Percentiles rank a stretch among this genome's conserved stretches.
phyloP scores from a whole-genome alignment of 1,140 invertebrate species.

The Orchestia grillus region DNA sequence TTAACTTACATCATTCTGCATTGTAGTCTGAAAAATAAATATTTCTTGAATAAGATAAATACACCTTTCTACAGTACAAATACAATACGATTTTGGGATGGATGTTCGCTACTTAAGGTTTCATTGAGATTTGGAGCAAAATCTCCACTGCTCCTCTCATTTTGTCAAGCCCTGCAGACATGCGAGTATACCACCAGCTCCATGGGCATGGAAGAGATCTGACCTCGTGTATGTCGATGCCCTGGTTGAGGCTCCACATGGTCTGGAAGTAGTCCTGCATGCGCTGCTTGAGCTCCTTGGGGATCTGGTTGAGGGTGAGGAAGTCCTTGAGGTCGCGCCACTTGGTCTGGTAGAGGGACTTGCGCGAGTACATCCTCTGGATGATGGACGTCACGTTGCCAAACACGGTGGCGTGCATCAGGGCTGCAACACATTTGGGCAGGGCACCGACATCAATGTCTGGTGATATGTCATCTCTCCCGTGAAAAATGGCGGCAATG shows the following conservation, averaged over 20 bases:
- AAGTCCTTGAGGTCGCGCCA: conserved; percentile 97
- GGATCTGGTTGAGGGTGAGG: conserved; percentile 93
- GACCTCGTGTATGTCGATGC: conserved; percentile 97
- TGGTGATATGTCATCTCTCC: neutral
- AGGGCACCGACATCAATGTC: neutral
- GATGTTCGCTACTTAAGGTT: no score
- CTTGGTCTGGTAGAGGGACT: conserved; percentile 96
- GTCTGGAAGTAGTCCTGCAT: conserved; percentile 99
- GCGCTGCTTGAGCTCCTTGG: conserved; percentile 94
- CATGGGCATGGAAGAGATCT: no score
- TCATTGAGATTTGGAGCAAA: no score
- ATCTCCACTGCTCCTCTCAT: no score
- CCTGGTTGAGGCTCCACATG: conserved; percentile 98
- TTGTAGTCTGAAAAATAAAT: no score
- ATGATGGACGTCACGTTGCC: conserved; percentile 99
- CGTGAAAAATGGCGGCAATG: neutral
- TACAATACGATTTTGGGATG: no score
- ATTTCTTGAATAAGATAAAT: no score
- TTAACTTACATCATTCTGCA: no score
- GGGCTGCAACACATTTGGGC: conserved; percentile 75
- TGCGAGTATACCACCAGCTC: no score
- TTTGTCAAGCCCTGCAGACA: no score
- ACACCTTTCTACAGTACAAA: no score
- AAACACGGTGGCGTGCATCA: conserved; percentile 99
- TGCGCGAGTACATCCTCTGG: conserved; percentile 96